phyloP scores from a whole-genome alignment of 2,797 vertebrate species.

The Rachycentron canadum region DNA sequence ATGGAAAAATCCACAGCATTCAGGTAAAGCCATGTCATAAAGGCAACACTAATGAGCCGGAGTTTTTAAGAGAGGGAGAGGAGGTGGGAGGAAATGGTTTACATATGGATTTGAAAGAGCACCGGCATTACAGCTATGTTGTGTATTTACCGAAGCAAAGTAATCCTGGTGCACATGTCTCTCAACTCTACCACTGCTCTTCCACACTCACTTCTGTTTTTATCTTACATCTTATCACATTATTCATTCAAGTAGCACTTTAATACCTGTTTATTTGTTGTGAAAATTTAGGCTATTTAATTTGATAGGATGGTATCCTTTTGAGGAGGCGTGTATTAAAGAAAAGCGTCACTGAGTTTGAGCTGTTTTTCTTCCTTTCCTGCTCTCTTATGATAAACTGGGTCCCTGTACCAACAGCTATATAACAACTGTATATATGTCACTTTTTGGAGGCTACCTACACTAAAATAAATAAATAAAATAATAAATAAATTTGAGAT shows the following conservation, averaged over 20 bases:
- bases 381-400: not conserved
- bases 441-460: not conserved
- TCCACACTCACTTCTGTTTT: constrained; percentile 40
- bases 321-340: not conserved
- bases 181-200: constrained; percentile 28
- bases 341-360: not conserved
- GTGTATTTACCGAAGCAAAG: constrained; percentile 75
- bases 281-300: not conserved
- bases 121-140: constrained; percentile 76
- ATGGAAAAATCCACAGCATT: constrained; percentile 86
- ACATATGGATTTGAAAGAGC: constrained; percentile 82
- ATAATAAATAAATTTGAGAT: not conserved
- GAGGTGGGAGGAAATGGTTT: constrained; percentile 79
- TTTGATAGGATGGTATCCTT: not conserved
- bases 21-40: constrained; percentile 84
- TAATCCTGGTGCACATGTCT: constrained; percentile 58
- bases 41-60: constrained; percentile 85
- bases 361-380: not conserved
- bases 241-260: constrained; percentile 5
- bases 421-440: not conserved
- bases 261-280: not conserved
- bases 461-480: constrained; percentile 34
- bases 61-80: constrained; percentile 76
- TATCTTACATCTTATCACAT: not conserved
- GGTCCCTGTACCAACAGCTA: not conserved